These are phyloP conservation scores for Lontra canadensis DNA, from an alignment of 2,113 vertebrate species.

Conservation along the genomic window DNA sequence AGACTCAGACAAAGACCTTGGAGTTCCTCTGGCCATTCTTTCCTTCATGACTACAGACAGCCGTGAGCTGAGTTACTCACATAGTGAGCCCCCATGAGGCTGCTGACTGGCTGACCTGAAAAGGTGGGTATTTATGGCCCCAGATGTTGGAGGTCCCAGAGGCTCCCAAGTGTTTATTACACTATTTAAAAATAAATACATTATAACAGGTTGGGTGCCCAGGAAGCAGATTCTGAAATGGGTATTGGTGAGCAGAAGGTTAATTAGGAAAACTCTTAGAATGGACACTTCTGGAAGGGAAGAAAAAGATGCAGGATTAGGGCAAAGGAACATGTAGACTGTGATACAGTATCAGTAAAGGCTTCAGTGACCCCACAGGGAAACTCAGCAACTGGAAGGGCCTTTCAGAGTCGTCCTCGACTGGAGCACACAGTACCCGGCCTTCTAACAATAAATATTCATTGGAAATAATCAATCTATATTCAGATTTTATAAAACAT, in stretches of 20 bases:
- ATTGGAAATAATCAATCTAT: not conserved
- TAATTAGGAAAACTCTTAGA: not conserved
- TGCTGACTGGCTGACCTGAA: not conserved
- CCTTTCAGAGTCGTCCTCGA: not conserved
- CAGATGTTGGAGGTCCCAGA: not conserved
- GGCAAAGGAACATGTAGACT: not conserved
- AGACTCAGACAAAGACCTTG: not conserved
- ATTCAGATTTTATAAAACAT: not conserved
- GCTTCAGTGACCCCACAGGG: fast-evolving
- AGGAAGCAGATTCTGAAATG: not conserved
- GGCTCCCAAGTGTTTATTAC: not conserved
- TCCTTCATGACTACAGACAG: not conserved
- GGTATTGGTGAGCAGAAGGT: not conserved
- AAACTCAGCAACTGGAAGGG: not conserved
- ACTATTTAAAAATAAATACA: not conserved
- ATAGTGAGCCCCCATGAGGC: fast-evolving
- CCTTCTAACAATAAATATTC: not conserved
- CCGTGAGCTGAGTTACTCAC: not conserved
- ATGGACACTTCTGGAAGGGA: not conserved
- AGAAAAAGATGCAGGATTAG: not conserved
- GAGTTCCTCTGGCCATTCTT: not conserved
- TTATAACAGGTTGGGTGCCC: not conserved
- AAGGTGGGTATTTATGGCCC: not conserved
- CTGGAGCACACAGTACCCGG: not conserved
- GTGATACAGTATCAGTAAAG: not conserved